A percentile compares a stretch with the other conserved stretches of the same genome.
Evolutionary conservation across 2,888 invertebrate genomes (phyloP).

Genomic region (Ametastegia equiseti): DNA sequence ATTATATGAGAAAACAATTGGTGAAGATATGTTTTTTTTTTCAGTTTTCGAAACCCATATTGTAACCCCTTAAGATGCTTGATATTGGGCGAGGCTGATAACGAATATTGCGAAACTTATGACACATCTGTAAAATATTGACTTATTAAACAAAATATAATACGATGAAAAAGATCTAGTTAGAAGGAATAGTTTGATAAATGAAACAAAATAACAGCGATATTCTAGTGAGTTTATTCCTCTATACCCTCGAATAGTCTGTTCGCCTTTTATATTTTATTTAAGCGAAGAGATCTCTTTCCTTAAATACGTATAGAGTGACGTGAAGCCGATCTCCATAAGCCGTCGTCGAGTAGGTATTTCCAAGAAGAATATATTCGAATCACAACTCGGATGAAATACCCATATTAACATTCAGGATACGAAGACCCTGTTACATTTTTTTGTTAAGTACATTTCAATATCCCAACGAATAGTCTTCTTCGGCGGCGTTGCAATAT

Average conservation of each 20-base stretch:
- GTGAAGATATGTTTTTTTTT: too few species aligned
- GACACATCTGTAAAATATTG: background rate
- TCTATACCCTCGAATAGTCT: background rate
- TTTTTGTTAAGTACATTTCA: conserved; percentile 68
- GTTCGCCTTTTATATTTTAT: background rate
- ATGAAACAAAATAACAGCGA: background rate
- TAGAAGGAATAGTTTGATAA: too few species aligned
- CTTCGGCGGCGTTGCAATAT: conserved; percentile 66
- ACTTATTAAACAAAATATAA: background rate
- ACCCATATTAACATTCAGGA: conserved; percentile 44
- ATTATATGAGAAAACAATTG: too few species aligned
- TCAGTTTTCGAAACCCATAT: too few species aligned
- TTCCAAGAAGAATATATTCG: conserved; percentile 23
- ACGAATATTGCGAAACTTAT: background rate
- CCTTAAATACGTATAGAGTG: background rate
- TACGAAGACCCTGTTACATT: conserved; percentile 49
- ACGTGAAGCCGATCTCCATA: conserved; percentile 6
- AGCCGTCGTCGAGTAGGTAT: conserved; percentile 7
- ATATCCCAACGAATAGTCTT: conserved; percentile 62
- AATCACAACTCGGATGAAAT: conserved; percentile 6
- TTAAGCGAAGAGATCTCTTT: background rate
- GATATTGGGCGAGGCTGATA: background rate
- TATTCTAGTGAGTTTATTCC: background rate
- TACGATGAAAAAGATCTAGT: too few species aligned
- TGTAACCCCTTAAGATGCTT: too few species aligned